Evolutionary conservation across 1,140 invertebrate species (phyloP).

Genomic region (Bombus sylvicola): DNA sequence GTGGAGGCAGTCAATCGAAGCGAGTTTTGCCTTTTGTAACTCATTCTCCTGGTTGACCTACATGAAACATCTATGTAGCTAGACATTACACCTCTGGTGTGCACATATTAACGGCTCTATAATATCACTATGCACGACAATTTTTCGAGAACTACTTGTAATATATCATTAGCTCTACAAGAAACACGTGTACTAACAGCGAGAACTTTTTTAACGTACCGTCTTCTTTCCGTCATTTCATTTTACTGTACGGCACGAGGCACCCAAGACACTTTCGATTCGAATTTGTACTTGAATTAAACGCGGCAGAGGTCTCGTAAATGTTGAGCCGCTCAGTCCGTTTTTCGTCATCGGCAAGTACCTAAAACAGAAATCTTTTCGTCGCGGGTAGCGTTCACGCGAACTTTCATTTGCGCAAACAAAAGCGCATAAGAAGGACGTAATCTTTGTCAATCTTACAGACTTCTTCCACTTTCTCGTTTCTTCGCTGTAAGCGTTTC

Average conservation of each 20-base stretch:
- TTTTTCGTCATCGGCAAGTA: constrained; percentile 20
- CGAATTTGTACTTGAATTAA: background rate
- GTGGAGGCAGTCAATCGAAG: constrained; percentile 21
- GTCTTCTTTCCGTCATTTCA: background rate
- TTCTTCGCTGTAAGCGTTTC: no score
- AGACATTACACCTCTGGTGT: background rate
- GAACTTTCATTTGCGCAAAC: constrained; percentile 49
- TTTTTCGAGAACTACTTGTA: background rate
- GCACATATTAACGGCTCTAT: background rate
- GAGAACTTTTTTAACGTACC: background rate
- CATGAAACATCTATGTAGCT: constrained; percentile 17
- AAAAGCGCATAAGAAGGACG: constrained; percentile 50
- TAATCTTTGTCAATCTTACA: background rate
- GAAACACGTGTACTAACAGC: background rate
- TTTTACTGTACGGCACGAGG: background rate
- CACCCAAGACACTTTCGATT: background rate
- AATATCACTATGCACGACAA: background rate
- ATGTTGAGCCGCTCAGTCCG: background rate
- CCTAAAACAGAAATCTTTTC: constrained; percentile 6
- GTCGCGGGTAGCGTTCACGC: constrained; percentile 10
- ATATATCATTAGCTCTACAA: background rate
- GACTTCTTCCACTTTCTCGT: background rate
- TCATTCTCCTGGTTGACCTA: constrained; percentile 45
- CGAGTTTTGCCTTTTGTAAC: constrained; percentile 45
- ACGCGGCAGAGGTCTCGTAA: background rate